Conservation (phyloP, 2,888 invertebrate species). For the Lordiphosa andalusiaca region DNA sequence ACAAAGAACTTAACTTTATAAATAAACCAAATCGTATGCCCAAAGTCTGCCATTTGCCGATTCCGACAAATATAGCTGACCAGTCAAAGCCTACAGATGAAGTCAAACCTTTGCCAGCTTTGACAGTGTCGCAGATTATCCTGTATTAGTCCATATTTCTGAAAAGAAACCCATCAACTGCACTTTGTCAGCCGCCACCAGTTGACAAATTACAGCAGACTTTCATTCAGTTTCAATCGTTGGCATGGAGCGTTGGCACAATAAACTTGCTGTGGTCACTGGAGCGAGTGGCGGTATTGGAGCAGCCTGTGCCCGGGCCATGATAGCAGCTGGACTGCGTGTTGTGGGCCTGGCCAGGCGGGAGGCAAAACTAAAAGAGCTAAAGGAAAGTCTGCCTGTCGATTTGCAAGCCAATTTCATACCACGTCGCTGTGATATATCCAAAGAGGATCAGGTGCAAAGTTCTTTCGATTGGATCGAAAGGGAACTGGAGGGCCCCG, state of each 20-base stretch:
- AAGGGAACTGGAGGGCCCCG: conserved; percentile 81
- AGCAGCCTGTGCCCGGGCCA: conserved; percentile 80
- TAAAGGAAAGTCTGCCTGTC: conserved; percentile 62
- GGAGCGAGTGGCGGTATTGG: conserved; percentile 85
- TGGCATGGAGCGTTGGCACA: conserved; percentile 83
- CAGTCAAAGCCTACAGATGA: too few species aligned
- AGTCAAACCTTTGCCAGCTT: too few species aligned
- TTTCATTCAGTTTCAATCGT: conserved; percentile 6
- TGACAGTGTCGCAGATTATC: too few species aligned
- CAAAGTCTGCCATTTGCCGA: too few species aligned
- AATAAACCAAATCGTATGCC: too few species aligned
- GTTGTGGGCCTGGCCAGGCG: conserved; percentile 83
- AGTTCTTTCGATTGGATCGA: conserved; percentile 82
- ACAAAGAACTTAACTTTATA: too few species aligned
- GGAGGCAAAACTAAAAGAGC: conserved; percentile 77
- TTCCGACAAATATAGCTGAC: too few species aligned
- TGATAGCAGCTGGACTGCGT: conserved; percentile 82
- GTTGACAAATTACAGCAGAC: background rate
- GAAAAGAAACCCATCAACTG: conserved; percentile 19
- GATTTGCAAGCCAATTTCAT: conserved; percentile 77
- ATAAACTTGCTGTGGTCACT: conserved; percentile 84
- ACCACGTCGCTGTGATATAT: conserved; percentile 82
- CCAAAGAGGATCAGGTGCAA: conserved; percentile 82
- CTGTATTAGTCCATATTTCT: background rate
- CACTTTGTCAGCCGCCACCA: background rate